A percentile compares a stretch with the other conserved stretches of the same genome.
Evolutionary conservation across 2,113 vertebrate species (phyloP).

Genomic region (Mobula hypostoma): DNA sequence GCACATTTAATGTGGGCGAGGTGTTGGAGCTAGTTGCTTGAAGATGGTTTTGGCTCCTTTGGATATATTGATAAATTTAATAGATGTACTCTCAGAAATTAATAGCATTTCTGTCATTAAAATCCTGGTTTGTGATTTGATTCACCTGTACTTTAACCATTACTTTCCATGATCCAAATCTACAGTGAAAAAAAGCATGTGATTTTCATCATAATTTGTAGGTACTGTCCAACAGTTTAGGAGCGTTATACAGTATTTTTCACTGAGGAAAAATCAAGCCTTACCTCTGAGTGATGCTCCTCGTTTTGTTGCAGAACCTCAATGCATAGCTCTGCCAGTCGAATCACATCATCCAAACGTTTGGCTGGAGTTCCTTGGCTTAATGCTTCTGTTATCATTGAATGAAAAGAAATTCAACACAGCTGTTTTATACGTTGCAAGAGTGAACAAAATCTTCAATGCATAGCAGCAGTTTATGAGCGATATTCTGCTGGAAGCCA

Average conservation of each 20-base stretch:
- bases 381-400: slow-evolving; percentile 55
- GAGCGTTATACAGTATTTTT: not conserved
- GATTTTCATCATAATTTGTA: not conserved
- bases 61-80: not conserved
- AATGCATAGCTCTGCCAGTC: slow-evolving; percentile 84
- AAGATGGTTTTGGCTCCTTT: not conserved
- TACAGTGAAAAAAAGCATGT: not conserved
- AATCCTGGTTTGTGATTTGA: not conserved
- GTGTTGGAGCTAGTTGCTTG: not conserved
- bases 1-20: not conserved
- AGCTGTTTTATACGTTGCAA: not conserved
- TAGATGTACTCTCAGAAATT: not conserved
- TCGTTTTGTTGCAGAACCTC: slow-evolving; percentile 95
- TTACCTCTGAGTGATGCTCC: slow-evolving; percentile 92
- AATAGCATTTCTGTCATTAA: not conserved
- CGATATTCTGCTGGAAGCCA: not conserved
- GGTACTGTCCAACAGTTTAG: not conserved
- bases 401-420: not conserved
- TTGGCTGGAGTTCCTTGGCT: slow-evolving; percentile 68
- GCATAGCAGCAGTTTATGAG: not conserved
- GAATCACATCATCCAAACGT: slow-evolving; percentile 80
- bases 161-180: not conserved
- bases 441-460: not conserved
- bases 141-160: not conserved
- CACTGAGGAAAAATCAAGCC: slow-evolving; percentile 8